A percentile compares a stretch with the other conserved stretches of the same genome.
These are phyloP conservation scores for Okapia johnstoni DNA, from an alignment of 2,113 vertebrate genomes.

Conservation along the genomic window DNA sequence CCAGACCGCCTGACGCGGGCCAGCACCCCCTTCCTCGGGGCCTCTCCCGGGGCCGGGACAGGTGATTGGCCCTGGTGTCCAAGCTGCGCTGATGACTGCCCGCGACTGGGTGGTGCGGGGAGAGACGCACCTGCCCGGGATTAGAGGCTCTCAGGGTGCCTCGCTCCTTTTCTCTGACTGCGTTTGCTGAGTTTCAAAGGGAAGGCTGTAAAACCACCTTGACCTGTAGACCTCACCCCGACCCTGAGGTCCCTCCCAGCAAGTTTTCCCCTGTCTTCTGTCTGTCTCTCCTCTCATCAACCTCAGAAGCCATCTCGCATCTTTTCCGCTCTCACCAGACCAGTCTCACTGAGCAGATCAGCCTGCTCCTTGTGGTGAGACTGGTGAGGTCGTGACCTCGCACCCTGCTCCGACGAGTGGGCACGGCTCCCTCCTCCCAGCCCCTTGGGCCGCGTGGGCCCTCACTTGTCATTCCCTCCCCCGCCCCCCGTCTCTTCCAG, in stretches of 20 bases:
- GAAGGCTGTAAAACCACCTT: neutral
- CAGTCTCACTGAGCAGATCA: neutral
- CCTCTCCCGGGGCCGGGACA: neutral
- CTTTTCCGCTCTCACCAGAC: accelerated
- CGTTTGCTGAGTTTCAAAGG: neutral
- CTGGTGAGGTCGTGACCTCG: neutral
- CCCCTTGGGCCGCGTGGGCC: too few relatives aligned
- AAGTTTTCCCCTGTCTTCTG: neutral
- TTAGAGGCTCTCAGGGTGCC: accelerated
- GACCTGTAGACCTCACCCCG: neutral
- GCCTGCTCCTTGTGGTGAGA: neutral
- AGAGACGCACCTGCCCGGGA: neutral
- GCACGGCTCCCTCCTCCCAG: accelerated
- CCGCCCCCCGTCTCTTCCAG: neutral
- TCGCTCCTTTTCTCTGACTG: neutral
- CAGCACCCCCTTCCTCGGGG: neutral
- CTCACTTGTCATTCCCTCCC: neutral
- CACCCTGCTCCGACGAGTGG: accelerated
- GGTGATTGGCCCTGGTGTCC: neutral
- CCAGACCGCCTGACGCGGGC: accelerated
- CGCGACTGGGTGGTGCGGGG: accelerated
- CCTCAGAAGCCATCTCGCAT: neutral
- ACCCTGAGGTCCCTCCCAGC: neutral
- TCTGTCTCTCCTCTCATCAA: neutral
- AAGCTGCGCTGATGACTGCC: neutral